Evolutionary conservation across 2,888 invertebrate species (phyloP), one percentile per base, ranked within the genome.

Genomic region (Nymphalis polychloros): DNA sequence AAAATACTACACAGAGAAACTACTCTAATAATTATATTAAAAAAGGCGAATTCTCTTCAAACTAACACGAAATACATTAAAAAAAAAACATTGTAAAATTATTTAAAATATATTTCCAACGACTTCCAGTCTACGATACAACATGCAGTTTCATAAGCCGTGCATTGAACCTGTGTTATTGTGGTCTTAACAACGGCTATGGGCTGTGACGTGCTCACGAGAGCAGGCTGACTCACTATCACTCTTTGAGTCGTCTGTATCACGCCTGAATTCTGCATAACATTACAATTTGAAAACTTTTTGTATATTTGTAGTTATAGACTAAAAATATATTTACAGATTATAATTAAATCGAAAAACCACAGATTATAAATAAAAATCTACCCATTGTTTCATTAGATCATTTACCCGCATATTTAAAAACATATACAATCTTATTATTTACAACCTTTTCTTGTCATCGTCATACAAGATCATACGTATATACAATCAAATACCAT

Each of bases 231-330:
- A 72, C 86, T 87, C 69, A 89, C 89, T 69, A 91, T 88, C 83
- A 93, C 90, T 74, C 92, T 87, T 82, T 92, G 92, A 53, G 89
- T 81, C 60, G 91, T 85, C 79, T 93, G 92, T 78, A 93, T 90
- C 82, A 93, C 90, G 72, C 91, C 92, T 55, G 90, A 82, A 75
- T 91, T 92, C 92, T 92, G 89, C 79, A 20, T 61, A 47, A 67
- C 17, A 55, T 61, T 48, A 8, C 48, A 47, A 49, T 41, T 17
- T 59, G 41, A n/a, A 7, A 27, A 46, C 27, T 6, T 31, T 31
- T 31, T 31, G 35, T 41, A 41, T 41, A 41, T 8, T 41, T 41
- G 3, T 27, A 27, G 27, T 27, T 27, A 27, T 27, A 27, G 27
- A 27, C 27, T 0, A 27, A 27, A n/a, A 27, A 27, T 27, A 27